These are phyloP conservation scores for Cetonia aurata DNA, from an alignment of 2,888 invertebrate species.

Conservation along the genomic window DNA sequence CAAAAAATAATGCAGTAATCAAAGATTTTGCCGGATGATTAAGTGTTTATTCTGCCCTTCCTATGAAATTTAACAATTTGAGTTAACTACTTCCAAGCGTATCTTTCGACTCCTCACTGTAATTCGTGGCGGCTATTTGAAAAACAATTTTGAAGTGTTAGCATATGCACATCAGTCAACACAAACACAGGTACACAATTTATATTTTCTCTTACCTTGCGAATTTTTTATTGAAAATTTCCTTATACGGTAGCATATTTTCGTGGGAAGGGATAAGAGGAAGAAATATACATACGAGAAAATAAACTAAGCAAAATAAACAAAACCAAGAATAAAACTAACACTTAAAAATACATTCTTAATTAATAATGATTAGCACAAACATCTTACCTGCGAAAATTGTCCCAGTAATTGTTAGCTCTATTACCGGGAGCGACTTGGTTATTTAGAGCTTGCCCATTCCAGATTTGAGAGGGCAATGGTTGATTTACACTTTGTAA, in stretches of 20 bases:
- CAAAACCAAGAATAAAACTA: constrained; percentile 25
- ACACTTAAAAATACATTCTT: constrained; percentile 28
- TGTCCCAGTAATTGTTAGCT: constrained; percentile 95
- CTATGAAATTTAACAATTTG: too few relatives aligned
- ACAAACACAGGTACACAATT: not conserved
- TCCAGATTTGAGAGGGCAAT: constrained; percentile 62
- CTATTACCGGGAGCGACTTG: constrained; percentile 92
- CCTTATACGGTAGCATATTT: not conserved
- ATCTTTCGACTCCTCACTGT: too few relatives aligned
- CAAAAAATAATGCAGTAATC: too few relatives aligned
- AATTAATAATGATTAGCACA: not conserved
- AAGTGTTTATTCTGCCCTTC: too few relatives aligned
- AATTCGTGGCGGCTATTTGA: too few relatives aligned
- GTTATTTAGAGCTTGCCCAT: constrained; percentile 80
- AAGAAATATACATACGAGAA: constrained; percentile 30
- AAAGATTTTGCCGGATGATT: too few relatives aligned
- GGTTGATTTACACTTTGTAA: constrained; percentile 60
- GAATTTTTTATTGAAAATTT: constrained; percentile 1
- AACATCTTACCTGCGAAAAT: constrained; percentile 84
- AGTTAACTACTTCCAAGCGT: too few relatives aligned
- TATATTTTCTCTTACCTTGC: constrained; percentile 9
- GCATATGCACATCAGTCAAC: not conserved
- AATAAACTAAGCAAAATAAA: constrained; percentile 26
- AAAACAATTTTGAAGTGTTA: not conserved
- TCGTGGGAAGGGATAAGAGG: constrained; percentile 3